Evolutionary conservation across 2,797 vertebrate genomes (phyloP).

Genomic region (Synaphobranchus kaupii): DNA sequence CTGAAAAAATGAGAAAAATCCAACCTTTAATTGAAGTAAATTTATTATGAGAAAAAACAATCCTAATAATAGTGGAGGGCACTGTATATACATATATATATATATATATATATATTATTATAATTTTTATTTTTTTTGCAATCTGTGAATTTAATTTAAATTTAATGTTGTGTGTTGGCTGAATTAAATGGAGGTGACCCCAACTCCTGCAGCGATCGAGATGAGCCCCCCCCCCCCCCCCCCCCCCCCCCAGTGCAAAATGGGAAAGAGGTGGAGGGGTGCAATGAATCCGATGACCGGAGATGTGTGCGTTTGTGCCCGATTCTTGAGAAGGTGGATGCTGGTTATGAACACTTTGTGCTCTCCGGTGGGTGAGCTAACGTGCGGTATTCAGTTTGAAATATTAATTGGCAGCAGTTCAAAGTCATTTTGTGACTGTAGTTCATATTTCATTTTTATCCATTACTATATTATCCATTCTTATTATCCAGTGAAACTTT

Average conservation of each 20-base stretch:
- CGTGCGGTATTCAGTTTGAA: not conserved
- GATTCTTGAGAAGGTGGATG: not conserved
- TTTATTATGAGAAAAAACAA: too few relatives aligned
- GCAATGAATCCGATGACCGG: not conserved
- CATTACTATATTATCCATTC: not conserved
- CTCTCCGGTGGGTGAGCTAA: not conserved
- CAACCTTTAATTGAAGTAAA: too few relatives aligned
- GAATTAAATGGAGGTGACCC: not conserved
- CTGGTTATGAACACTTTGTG: not conserved
- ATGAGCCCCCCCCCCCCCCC: not conserved
- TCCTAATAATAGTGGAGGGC: too few relatives aligned
- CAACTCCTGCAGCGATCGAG: not conserved
- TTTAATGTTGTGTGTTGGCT: not conserved
- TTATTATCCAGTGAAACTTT: not conserved
- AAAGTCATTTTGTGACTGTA: not conserved
- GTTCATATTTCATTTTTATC: too few relatives aligned
- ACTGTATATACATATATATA: too few relatives aligned
- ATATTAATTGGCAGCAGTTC: not conserved
- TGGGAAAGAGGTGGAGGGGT: not conserved
- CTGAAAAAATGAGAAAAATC: too few relatives aligned
- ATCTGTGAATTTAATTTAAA: not conserved
- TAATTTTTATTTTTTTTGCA: too few relatives aligned
- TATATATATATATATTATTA: too few relatives aligned
- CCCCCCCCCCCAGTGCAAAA: not conserved
- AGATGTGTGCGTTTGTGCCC: not conserved